These are phyloP conservation scores for Malacosoma neustria DNA, from an alignment of 2,888 invertebrate genomes.

Conservation along the genomic window DNA sequence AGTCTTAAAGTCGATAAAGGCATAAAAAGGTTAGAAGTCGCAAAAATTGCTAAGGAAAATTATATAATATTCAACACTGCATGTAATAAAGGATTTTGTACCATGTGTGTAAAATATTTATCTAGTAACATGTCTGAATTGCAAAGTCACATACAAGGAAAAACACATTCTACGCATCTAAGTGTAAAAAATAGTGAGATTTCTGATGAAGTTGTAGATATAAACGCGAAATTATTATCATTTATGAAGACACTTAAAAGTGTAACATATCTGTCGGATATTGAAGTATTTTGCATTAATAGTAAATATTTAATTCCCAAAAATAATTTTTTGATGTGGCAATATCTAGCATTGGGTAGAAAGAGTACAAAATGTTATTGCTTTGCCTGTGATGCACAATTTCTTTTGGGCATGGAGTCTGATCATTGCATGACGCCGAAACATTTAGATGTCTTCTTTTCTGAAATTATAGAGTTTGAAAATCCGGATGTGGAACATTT, in stretches of 20 bases:
- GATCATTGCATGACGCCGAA: constrained; percentile 25
- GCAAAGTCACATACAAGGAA: constrained; percentile 30
- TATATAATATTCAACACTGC: constrained; percentile 37
- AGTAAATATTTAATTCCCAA: constrained; percentile 16
- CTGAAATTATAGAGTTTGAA: constrained; percentile 19
- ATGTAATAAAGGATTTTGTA: constrained; percentile 38
- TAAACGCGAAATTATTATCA: constrained; percentile 5
- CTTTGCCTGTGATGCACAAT: constrained; percentile 27
- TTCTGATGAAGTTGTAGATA: constrained; percentile 2
- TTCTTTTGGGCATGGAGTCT: constrained; percentile 16
- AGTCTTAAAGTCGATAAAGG: constrained; percentile 19
- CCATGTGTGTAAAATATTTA: constrained; percentile 31
- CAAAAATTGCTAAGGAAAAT: constrained; percentile 31
- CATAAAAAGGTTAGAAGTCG: constrained; percentile 27
- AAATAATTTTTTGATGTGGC: constrained; percentile 26
- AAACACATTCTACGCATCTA: constrained; percentile 29
- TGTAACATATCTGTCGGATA: background rate
- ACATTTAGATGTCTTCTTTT: constrained; percentile 27
- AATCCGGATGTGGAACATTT: constrained; percentile 25
- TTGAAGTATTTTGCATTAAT: constrained; percentile 22
- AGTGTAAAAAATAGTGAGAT: constrained; percentile 26
- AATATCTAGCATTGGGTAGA: constrained; percentile 15
- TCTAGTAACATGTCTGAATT: constrained; percentile 28
- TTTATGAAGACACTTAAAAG: constrained; percentile 13
- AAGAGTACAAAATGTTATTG: constrained; percentile 29